phyloP scores from a whole-genome alignment of 2,888 invertebrate species.

The Macrophya annulata region DNA sequence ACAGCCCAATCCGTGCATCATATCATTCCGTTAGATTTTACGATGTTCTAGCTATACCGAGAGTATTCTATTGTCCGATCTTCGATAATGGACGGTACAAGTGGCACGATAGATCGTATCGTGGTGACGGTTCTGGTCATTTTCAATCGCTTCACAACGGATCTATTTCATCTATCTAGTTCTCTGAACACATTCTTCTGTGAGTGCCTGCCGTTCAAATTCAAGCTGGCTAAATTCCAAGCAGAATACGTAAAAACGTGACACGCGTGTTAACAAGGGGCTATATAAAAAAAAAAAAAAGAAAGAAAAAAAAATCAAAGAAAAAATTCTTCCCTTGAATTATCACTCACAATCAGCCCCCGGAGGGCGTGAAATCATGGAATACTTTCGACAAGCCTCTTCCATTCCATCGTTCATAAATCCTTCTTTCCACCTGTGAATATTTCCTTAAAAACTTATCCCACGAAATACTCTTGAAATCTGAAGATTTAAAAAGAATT shows the following conservation, averaged over 20 bases:
- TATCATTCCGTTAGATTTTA: neutral
- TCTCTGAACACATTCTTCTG: neutral
- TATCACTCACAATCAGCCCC: conserved; percentile 42
- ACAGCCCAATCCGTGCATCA: neutral
- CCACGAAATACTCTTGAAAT: neutral
- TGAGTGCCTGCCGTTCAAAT: conserved; percentile 18
- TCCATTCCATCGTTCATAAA: neutral
- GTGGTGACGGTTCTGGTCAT: conserved; percentile 9
- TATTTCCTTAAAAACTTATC: neutral
- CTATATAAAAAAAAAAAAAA: no score
- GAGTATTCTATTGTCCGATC: conserved; percentile 39
- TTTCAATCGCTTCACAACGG: conserved; percentile 4
- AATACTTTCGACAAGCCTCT: neutral
- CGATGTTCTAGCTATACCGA: neutral
- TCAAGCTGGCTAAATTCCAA: conserved; percentile 37
- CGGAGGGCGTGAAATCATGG: neutral
- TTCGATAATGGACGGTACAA: conserved; percentile 9
- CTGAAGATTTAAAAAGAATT: neutral
- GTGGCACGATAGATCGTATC: conserved; percentile 3
- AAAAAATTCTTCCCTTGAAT: conserved; percentile 18
- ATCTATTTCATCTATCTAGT: neutral
- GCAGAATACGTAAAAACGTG: conserved; percentile 39
- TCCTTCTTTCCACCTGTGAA: neutral
- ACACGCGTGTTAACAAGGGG: conserved; percentile 34
- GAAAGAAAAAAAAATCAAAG: no score